Conservation (phyloP, 2,888 invertebrate species). For the Xanthia icteritia region DNA sequence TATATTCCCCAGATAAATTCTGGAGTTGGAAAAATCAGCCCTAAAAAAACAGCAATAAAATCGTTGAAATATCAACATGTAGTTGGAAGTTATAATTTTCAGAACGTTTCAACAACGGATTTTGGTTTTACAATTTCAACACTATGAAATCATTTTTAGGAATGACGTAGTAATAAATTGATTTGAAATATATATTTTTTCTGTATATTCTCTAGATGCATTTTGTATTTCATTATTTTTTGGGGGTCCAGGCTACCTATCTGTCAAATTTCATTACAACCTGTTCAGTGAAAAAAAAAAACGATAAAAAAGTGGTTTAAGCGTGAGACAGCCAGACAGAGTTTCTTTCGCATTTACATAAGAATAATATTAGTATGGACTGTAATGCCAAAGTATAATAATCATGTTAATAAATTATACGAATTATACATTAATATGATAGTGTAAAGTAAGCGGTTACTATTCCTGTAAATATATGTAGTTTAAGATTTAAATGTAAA, state of each 20-base stretch:
- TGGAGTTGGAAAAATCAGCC: neutral
- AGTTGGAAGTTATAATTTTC: neutral
- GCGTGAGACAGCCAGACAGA: neutral
- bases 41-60: neutral
- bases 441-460: conserved; percentile 3
- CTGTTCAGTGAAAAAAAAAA: too few relatives aligned
- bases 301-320: too few relatives aligned
- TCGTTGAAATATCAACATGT: neutral
- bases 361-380: neutral
- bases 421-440: conserved; percentile 4
- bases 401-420: neutral
- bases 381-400: conserved; percentile 19
- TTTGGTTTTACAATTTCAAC: neutral
- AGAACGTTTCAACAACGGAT: neutral
- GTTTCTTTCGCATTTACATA: too few relatives aligned
- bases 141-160: neutral
- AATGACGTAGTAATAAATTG: neutral
- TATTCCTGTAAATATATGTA: conserved; percentile 30
- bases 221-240: too few relatives aligned
- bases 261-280: too few relatives aligned
- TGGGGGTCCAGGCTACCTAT: too few relatives aligned
- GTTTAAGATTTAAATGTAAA: conserved; percentile 15
- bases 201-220: too few relatives aligned
- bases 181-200: neutral
- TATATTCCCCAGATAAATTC: neutral